These are phyloP conservation scores for Hylaea fasciaria DNA, from an alignment of 2,888 invertebrate species.

Conservation along the genomic window DNA sequence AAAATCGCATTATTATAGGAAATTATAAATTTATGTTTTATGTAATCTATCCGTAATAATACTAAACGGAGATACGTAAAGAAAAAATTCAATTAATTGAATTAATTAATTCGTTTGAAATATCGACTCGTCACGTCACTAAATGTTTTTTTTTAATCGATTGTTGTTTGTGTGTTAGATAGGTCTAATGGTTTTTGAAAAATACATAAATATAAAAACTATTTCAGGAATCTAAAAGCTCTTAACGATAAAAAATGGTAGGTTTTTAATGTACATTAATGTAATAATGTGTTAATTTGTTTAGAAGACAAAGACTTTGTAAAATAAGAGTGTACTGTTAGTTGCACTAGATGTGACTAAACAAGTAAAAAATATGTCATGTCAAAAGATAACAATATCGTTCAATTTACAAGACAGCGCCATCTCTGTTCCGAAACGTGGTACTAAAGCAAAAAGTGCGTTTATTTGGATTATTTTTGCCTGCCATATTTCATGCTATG, in stretches of 20 bases:
- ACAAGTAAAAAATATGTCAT: constrained; percentile 10
- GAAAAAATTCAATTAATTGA: no score
- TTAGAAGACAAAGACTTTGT: constrained; percentile 54
- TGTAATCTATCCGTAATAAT: no score
- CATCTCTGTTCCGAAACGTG: background rate
- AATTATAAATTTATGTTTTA: no score
- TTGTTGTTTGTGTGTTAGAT: no score
- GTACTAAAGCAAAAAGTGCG: background rate
- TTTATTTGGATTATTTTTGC: background rate
- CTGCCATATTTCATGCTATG: constrained; percentile 7
- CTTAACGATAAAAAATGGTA: constrained; percentile 5
- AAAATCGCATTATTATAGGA: background rate
- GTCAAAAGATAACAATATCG: background rate
- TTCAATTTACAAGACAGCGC: background rate
- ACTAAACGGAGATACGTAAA: no score
- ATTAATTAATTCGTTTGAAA: no score
- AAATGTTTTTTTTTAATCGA: no score
- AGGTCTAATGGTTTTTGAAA: no score
- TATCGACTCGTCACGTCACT: no score
- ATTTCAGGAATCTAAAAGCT: background rate
- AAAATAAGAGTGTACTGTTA: constrained; percentile 43
- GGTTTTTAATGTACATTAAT: constrained; percentile 8
- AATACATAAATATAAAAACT: background rate
- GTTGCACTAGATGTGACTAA: constrained; percentile 44
- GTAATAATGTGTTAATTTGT: constrained; percentile 18